These are phyloP conservation scores for Chrysodeixis includens DNA, from an alignment of 2,888 invertebrate genomes.

Conservation along the genomic window DNA sequence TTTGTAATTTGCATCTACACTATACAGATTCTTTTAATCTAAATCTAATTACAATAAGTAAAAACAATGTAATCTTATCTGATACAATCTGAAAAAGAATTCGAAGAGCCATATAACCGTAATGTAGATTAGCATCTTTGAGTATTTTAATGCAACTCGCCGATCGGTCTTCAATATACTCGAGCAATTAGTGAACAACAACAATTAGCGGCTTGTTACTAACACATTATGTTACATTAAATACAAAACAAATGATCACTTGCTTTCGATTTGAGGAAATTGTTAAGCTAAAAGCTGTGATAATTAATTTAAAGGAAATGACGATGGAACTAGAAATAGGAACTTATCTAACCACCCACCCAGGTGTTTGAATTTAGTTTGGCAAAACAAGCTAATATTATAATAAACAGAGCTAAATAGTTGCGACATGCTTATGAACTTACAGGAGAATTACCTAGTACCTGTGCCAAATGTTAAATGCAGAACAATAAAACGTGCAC, in stretches of 20 bases:
- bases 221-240: constrained; percentile 25
- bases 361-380: too few relatives aligned
- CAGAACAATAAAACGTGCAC: neutral
- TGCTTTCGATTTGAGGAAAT: neutral
- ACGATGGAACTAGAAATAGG: constrained; percentile 6
- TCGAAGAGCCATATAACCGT: neutral
- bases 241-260: constrained; percentile 17
- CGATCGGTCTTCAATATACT: constrained; percentile 30
- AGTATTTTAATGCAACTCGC: constrained; percentile 34
- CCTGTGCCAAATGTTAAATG: too few relatives aligned
- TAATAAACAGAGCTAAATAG: too few relatives aligned
- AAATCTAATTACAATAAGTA: neutral
- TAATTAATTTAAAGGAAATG: neutral
- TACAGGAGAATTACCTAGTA: too few relatives aligned
- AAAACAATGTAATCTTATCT: neutral
- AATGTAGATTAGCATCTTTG: constrained; percentile 12
- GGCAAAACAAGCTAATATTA: too few relatives aligned
- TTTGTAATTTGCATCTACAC: neutral
- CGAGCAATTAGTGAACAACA: constrained; percentile 28
- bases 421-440: too few relatives aligned
- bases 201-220: constrained; percentile 30
- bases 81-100: neutral
- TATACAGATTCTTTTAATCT: neutral
- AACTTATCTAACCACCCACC: too few relatives aligned
- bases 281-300: constrained; percentile 5